Evolutionary conservation across 2,888 invertebrate species (phyloP).

Genomic region (Parnassius mnemosyne): DNA sequence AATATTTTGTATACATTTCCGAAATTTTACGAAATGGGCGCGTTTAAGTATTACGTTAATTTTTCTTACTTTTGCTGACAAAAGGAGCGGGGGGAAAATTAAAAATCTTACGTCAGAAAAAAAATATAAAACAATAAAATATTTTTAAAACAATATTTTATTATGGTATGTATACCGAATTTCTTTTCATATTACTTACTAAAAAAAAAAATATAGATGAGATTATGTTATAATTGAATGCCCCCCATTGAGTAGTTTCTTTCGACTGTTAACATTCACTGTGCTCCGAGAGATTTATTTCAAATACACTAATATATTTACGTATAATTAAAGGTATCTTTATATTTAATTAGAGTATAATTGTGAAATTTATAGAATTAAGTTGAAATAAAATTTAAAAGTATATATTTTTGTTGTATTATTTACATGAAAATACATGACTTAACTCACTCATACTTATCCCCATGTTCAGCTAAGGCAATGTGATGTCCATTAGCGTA

Average conservation of each 20-base stretch:
- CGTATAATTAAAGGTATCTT: conserved; percentile 35
- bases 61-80: no score
- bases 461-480: no score
- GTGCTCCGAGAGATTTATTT: conserved; percentile 22
- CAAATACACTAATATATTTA: conserved; percentile 40
- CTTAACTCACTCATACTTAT: neutral
- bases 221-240: no score
- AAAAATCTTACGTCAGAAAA: no score
- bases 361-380: conserved; percentile 42
- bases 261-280: conserved; percentile 19
- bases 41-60: no score
- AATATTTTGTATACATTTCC: neutral
- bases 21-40: neutral
- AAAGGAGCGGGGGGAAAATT: no score
- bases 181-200: no score
- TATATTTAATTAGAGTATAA: conserved; percentile 33
- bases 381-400: conserved; percentile 47
- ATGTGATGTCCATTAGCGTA: neutral
- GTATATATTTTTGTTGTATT: conserved; percentile 31
- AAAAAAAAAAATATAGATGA: no score
- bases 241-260: conserved; percentile 16
- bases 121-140: no score
- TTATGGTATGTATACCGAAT: no score
- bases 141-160: no score
- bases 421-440: neutral